These are phyloP conservation scores for Triplophysa dalaica DNA, from an alignment of 2,113 vertebrate species.

Conservation along the genomic window DNA sequence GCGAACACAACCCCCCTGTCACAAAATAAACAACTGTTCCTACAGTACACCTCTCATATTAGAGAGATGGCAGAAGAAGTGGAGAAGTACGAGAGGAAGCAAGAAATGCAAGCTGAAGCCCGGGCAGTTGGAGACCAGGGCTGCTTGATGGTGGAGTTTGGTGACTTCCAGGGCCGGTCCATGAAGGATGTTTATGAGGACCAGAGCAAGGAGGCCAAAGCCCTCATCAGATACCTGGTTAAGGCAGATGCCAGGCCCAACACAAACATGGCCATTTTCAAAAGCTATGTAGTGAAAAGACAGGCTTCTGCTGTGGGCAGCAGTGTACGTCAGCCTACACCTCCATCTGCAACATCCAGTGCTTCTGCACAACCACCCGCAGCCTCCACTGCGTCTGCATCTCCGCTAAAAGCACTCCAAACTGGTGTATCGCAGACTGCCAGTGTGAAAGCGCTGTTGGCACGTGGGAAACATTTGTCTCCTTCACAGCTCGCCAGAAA, in stretches of 20 bases:
- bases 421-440: neutral
- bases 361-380: too few relatives aligned
- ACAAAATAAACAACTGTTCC: conserved; percentile 19
- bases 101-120: conserved; percentile 23
- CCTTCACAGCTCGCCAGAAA: too few relatives aligned
- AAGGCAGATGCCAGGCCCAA: conserved; percentile 11
- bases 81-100: conserved; percentile 15
- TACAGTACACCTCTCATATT: conserved; percentile 10
- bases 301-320: neutral
- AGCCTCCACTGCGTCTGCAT: neutral
- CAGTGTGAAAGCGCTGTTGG: too few relatives aligned
- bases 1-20: neutral
- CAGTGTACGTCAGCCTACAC: too few relatives aligned
- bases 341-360: neutral
- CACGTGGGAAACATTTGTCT: too few relatives aligned
- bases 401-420: neutral
- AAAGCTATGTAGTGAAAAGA: neutral
- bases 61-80: conserved; percentile 16
- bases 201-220: conserved; percentile 25
- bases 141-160: conserved; percentile 28
- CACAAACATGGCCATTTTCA: conserved; percentile 23
- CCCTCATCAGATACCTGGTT: conserved; percentile 22
- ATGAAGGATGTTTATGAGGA: conserved; percentile 21
- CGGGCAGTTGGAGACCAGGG: conserved; percentile 10
- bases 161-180: conserved; percentile 9